Evolutionary conservation across 2,888 invertebrate genomes (phyloP), one percentile per base, ranked within the genome.

Genomic region (Heteropelma amictum): DNA sequence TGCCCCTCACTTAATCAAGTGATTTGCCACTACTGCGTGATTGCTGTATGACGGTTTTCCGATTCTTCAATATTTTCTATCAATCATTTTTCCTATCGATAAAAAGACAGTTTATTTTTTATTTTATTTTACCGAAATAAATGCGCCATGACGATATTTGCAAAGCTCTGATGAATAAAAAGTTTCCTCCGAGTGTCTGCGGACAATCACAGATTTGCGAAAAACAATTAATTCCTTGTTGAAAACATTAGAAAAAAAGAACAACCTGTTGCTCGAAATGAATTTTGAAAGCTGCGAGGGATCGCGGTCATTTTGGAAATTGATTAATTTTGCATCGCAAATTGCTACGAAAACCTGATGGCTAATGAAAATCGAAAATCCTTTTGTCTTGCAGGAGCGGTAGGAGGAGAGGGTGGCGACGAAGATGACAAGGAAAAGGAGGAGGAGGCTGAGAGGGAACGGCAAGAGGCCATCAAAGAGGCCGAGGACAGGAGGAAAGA

Each of bases 401-500:
- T 96, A 81, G 95, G 95, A 82, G 97, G 96, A 87, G 96, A 96
- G 89, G 94, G 94, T 79, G 96, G 96, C 88, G 96, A 96, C 92
- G 96, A 95, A 89, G 96, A 96, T 88, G 98, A 98, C 90, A 97
- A 97, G 93, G 98, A 97, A 92, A 97, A 97, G 93, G 97, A 98
- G 91, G 98, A 98, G 90, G 98, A 98, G 91, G 97, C 97, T 88
- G 98, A 98, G 92, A 95, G 98, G 89, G 99, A 99, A 90, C 94
- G 99, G 87, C 95, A 97, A 90, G 99, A 99, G 90, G 99, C 98
- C 87, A 97, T 99, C 91, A 93, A 95, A 84, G 99, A 99, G 91
- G 98, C 98, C 72, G 99, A 99, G 90, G 98, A 99, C 84, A 93
- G 98, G 86, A 94, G 99, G 90, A 98, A 98, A 93, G 99, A 99